Evolutionary conservation across 37 sponge, comb jelly and placozoan species (phyloP).

Genomic region (Agelas oroides): DNA sequence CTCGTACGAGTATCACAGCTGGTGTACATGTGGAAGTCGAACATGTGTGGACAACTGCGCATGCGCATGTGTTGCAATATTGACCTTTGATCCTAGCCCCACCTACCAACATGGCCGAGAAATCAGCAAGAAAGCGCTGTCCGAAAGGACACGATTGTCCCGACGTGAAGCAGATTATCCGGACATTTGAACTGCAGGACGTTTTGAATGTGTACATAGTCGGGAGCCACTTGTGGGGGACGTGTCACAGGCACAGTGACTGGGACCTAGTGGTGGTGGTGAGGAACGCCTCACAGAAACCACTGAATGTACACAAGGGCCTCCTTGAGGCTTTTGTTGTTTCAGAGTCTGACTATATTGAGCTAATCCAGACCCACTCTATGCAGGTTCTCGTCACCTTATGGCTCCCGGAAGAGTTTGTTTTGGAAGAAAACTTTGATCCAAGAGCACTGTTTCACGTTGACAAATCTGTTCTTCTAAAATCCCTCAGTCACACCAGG

Average conservation of each 20-base stretch:
- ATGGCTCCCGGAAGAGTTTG: conserved; percentile 32
- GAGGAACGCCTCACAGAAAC: conserved; percentile 1
- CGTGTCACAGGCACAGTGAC: conserved; percentile 62
- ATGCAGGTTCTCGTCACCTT: conserved; percentile 56
- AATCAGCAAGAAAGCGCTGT: not conserved
- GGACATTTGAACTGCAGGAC: conserved; percentile 37
- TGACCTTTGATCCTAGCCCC: too few species aligned
- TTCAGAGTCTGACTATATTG: conserved; percentile 37
- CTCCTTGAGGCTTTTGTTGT: conserved; percentile 60
- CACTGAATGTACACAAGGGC: conserved; percentile 52
- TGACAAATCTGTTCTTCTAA: conserved; percentile 9
- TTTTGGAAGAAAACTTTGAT: conserved; percentile 35
- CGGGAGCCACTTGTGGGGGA: conserved; percentile 80
- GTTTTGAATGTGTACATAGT: conserved; percentile 56
- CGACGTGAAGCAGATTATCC: not conserved
- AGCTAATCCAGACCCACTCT: conserved; percentile 20
- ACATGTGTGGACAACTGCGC: too few species aligned
- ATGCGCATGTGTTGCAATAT: too few species aligned
- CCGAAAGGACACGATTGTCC: conserved; percentile 47
- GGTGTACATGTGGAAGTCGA: too few species aligned
- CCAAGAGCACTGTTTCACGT: conserved; percentile 30
- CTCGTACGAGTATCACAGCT: too few species aligned
- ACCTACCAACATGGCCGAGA: not conserved
- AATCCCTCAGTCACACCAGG: conserved; percentile 13
- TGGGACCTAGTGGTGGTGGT: conserved; percentile 75